Base-by-base conservation (phyloP, 2,797 vertebrate species). In the Podarcis lilfordi region DNA sequence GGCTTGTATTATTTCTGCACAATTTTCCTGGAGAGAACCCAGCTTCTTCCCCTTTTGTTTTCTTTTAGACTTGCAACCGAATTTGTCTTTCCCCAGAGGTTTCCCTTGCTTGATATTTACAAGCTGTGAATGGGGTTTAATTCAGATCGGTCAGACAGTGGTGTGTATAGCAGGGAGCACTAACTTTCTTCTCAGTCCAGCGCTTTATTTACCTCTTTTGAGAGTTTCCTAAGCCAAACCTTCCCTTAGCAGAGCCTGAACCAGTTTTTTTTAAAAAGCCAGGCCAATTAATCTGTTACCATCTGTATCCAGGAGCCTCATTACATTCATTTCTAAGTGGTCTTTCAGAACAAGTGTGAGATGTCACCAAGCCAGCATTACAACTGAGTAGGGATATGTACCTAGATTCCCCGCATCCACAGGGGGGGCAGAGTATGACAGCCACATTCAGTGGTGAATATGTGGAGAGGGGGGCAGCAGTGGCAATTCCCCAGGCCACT, bases 101-200 rank as follows among this genome's bases (percentile, higher is more conserved):
- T 81, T 92, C 79, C 79, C 71, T 23, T 35, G 84, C 77, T 86
- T 90, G 87, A 94, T 72, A 90, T 55, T 69, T 61, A 86, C 86
- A 92, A 92, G 91, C 76, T 55, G 23, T 88, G 15, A 76, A 55
- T 1, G 1, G 50, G 25, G 77, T 89, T 91, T 93, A 92, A 95
- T 85, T 90, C 89, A 91, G 87, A 92, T 50, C 32, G 32, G 93
- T 93, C 80, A 43, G 23, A 77, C 75, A 45, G 71, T 80, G 25
- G 25, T 17, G 10, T 19, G 50, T 55, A 27, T 27, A 5, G 35
- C 50, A 27, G 5, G 17, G 7, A 19, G 27, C 15, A 19, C 45
- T 69, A 84, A 66, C 37, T 45, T 89, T 75, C 85, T 76, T 66
- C 15, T 80, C 0, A 0, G 8, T 90, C 59, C 45, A 45, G 50